Evolutionary conservation across 2,113 vertebrate species (phyloP).

Genomic region (Myiozetetes cayanensis): DNA sequence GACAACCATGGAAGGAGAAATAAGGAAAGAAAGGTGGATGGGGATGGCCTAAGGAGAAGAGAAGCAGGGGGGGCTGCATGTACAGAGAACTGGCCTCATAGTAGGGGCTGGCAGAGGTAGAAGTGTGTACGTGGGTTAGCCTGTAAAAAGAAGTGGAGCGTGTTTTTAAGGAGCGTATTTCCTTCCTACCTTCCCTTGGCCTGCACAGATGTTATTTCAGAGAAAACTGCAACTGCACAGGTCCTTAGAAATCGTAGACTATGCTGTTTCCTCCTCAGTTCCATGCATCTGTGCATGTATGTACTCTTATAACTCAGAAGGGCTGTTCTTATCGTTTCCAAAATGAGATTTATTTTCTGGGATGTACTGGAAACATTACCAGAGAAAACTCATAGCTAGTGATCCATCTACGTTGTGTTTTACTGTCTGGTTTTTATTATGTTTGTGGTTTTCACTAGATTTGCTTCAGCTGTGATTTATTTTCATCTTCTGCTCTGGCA

Average conservation of each 20-base stretch:
- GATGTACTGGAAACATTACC: slow-evolving; percentile 36
- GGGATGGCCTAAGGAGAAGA: background rate
- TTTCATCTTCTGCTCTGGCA: slow-evolving; percentile 43
- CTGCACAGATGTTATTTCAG: slow-evolving; percentile 48
- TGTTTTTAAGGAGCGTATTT: slow-evolving; percentile 58
- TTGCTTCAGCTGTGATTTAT: slow-evolving; percentile 59
- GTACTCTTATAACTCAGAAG: background rate
- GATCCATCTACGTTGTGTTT: slow-evolving; percentile 32
- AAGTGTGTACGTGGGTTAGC: background rate
- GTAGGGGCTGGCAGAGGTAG: background rate
- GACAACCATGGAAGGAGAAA: background rate
- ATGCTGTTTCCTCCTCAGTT: slow-evolving; percentile 7
- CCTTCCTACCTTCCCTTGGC: background rate
- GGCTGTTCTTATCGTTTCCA: slow-evolving; percentile 14
- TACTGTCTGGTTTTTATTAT: slow-evolving; percentile 67
- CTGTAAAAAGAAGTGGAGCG: background rate
- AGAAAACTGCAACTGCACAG: slow-evolving; percentile 1
- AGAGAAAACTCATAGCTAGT: slow-evolving; percentile 1
- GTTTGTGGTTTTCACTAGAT: slow-evolving; percentile 39
- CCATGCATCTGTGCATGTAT: background rate
- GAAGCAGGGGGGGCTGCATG: background rate
- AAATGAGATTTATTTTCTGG: slow-evolving; percentile 36
- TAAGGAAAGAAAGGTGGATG: background rate
- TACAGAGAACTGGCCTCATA: background rate
- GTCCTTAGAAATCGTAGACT: background rate